These are phyloP conservation scores for Acanthococcus lagerstroemiae DNA, from an alignment of 2,888 invertebrate genomes.

Conservation along the genomic window DNA sequence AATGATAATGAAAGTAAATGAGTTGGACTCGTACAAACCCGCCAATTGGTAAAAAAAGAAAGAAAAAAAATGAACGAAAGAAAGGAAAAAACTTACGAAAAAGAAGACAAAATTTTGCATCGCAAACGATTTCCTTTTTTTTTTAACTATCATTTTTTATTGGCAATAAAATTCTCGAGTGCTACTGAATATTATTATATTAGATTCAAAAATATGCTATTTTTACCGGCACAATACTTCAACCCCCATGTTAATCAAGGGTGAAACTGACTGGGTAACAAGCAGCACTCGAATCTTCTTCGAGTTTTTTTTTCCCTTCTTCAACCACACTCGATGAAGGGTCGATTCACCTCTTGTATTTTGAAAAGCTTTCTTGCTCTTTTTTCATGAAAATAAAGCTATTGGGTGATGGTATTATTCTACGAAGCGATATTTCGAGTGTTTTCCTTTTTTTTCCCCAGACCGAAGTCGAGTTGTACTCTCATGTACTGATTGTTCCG, in stretches of 20 bases:
- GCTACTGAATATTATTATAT: conserved; percentile 29
- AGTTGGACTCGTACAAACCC: conserved; percentile 10
- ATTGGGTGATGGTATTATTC: neutral
- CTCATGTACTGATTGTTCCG: too few relatives aligned
- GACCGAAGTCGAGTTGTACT: too few relatives aligned
- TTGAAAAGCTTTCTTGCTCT: neutral
- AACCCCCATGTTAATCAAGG: conserved; percentile 29
- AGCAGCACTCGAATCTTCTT: conserved; percentile 15
- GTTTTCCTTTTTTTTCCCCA: too few relatives aligned
- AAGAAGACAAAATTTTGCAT: conserved; percentile 20
- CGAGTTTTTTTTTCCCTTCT: conserved; percentile 5
- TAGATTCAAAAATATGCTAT: conserved; percentile 29
- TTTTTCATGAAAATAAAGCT: neutral
- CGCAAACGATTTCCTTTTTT: conserved; percentile 17
- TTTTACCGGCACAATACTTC: conserved; percentile 28
- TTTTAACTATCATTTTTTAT: conserved; percentile 23
- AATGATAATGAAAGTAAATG: conserved; percentile 26
- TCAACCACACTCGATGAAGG: neutral
- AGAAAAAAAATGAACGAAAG: conserved; percentile 12
- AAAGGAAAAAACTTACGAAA: conserved; percentile 6
- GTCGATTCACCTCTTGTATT: neutral
- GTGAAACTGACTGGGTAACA: conserved; percentile 20
- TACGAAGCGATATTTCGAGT: neutral
- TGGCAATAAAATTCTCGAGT: conserved; percentile 29
- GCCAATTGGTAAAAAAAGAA: conserved; percentile 9